Conservation (phyloP, 23 tunicate species). For the Styela plicata region DNA sequence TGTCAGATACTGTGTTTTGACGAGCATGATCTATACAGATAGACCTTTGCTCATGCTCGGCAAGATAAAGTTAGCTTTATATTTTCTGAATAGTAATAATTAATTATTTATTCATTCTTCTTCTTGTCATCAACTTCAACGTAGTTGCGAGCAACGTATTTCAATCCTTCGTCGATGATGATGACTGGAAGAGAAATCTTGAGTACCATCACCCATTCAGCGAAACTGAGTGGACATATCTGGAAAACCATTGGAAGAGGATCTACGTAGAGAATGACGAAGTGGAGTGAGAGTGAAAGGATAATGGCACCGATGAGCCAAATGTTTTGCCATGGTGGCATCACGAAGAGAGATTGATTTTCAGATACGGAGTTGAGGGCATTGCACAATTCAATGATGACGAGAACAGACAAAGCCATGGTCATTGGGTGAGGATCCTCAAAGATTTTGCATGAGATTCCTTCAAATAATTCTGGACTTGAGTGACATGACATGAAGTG, state of each 20-base stretch:
- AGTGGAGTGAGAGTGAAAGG: slow-evolving; percentile 49
- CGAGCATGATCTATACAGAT: too few relatives aligned
- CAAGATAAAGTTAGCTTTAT: too few relatives aligned
- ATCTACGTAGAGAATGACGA: slow-evolving; percentile 47
- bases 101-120: slow-evolving; percentile 8
- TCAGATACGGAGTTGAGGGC: slow-evolving; percentile 56
- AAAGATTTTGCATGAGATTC: slow-evolving; percentile 39
- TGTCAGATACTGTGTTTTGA: too few relatives aligned
- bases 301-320: slow-evolving; percentile 51
- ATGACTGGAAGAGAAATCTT: slow-evolving; percentile 52
- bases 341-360: slow-evolving; percentile 42
- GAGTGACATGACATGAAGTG: slow-evolving; percentile 39
- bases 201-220: slow-evolving; percentile 42
- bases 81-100: too few relatives aligned
- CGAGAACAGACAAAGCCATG: slow-evolving; percentile 44
- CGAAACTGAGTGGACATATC: slow-evolving; percentile 35
- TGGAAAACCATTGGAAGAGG: slow-evolving; percentile 64
- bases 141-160: slow-evolving; percentile 45
- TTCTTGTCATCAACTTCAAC: slow-evolving; percentile 32
- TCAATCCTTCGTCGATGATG: slow-evolving; percentile 40
- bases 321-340: slow-evolving; percentile 49
- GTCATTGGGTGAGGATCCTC: slow-evolving; percentile 61
- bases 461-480: slow-evolving; percentile 50
- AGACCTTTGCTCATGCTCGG: too few relatives aligned
- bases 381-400: slow-evolving; percentile 44